These are phyloP conservation scores for Tupaia tana DNA, from an alignment of 2,113 vertebrate genomes.

Conservation along the genomic window DNA sequence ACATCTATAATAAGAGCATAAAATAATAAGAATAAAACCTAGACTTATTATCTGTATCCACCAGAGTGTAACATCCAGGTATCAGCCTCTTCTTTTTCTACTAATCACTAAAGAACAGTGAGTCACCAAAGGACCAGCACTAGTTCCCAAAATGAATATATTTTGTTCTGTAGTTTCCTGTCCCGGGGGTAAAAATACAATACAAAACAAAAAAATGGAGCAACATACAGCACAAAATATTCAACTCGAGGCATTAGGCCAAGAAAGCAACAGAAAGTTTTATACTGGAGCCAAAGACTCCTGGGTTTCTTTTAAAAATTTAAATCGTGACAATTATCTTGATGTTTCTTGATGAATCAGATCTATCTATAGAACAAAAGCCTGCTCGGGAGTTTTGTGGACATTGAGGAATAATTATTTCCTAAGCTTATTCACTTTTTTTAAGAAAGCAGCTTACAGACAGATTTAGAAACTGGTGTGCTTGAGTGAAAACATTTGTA, in stretches of 20 bases:
- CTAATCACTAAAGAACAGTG: constrained; percentile 12
- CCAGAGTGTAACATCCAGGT: constrained; percentile 33
- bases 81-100: constrained; percentile 1
- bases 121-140: constrained; percentile 75
- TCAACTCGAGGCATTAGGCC: constrained; percentile 86
- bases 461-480: constrained; percentile 84
- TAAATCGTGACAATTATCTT: constrained; percentile 91
- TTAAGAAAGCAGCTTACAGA: constrained; percentile 83
- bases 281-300: constrained; percentile 86
- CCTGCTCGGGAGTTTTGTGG: constrained; percentile 80
- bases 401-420: constrained; percentile 84
- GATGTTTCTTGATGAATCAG: constrained; percentile 89
- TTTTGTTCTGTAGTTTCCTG: constrained; percentile 88
- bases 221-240: constrained; percentile 83
- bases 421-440: constrained; percentile 86
- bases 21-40: background rate
- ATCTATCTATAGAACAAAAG: constrained; percentile 85
- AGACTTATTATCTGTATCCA: background rate
- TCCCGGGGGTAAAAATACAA: constrained; percentile 86
- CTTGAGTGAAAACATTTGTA: constrained; percentile 86
- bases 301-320: constrained; percentile 88
- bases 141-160: constrained; percentile 84
- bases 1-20: background rate
- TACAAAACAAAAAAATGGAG: constrained; percentile 86
- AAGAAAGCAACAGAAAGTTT: constrained; percentile 88